Evolutionary conservation across 2,113 vertebrate genomes (phyloP), one percentile per base, ranked within the genome.

Genomic region (Cryptoleucopteryx plumbea): DNA sequence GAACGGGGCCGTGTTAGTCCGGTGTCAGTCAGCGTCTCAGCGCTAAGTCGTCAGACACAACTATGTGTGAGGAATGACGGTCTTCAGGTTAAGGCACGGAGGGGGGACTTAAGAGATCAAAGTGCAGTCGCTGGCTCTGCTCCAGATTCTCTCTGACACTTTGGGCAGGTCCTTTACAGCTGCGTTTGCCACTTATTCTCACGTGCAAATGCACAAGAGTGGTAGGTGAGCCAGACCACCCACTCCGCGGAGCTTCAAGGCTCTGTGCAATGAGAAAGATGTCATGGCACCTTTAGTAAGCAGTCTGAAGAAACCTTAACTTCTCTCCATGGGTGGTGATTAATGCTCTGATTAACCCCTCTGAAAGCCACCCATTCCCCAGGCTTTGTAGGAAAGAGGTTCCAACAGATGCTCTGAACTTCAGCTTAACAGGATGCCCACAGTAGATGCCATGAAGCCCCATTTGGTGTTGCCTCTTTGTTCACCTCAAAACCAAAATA

Each of bases 101-200:
- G 19, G 66, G 27, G 38, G 20, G 38, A 48, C 58, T 77, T 38
- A 34, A 59, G 27, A 61, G 58, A 20, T 56, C 40, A 31, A 85
- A 23, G 6, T 6, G 13, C 0, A 1, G 63, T n/a, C 1, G 0
- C 53, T 52, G 29, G 13, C 29, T 72, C 16, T 72, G 4, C 42
- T 65, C 17, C 40, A 55, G 38, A 17, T 38, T 75, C 63, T 34
- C 29, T 45, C 74, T 50, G 34, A 16, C 22, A 10, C 31, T 62
- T 67, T 43, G 42, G 47, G 16, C 42, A 88, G 26, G 53, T 72
- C 38, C 53, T 86, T 90, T 31, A 56, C 26, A 43, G 47, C 21
- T 40, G 40, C 7, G 3, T 50, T 92, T 89, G 14, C 19, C 6
- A 7, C 32, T 72, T 72, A 21, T 8, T 52, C 8, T 53, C 4